Evolutionary conservation across 2,888 invertebrate genomes (phyloP), one percentile per base, ranked within the genome.

Genomic region (Cephus nigrinus): DNA sequence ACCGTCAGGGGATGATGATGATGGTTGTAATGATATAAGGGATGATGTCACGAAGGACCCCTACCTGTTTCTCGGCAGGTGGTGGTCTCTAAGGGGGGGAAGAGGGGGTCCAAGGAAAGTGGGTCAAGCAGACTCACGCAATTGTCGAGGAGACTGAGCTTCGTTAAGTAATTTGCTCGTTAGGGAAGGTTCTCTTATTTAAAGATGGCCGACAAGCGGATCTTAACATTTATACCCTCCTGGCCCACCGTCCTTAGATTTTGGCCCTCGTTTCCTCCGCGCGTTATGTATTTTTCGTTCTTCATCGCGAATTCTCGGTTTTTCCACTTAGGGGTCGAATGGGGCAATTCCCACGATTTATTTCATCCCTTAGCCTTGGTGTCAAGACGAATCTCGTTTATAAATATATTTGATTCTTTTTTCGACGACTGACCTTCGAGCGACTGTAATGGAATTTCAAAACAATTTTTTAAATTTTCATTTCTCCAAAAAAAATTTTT

Each of bases 131-230:
- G 74, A 71, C 71, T 71, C 23, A 15, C 5, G 71, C 32, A 33
- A 71, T 74, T 74, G 33, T 74, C n/a, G 74, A 74, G n/a, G 35
- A 74, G 34, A 74, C 74, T 74, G 35, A 23, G 74, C 23, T 74
- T 74, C 74, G 35, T 74, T 74, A 35, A 74, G 74, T 33, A 74
- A 74, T 74, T 74, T 33, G 31, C 74, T 35, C 74, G 30, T 74
- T 12, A 30, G 71, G 30, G 71, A 71, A 71, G n/a, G 30, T 71
- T 71, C 33, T 71, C 11, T 15, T 32, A 23, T 33, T 71, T 71
- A 71, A 55, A 55, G 15, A 55, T 55, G 55, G 55, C 23, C 55
- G 55, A 9, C 23, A 23, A 55, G 15, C 23, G 23, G 23, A 23
- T 23, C 55, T 55, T 23, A 55, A 55, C 55, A 2, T 9, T 55